Evolutionary conservation across 2,888 invertebrate genomes (phyloP), one percentile per base, ranked within the genome.

Genomic region (Melitaea athalia): DNA sequence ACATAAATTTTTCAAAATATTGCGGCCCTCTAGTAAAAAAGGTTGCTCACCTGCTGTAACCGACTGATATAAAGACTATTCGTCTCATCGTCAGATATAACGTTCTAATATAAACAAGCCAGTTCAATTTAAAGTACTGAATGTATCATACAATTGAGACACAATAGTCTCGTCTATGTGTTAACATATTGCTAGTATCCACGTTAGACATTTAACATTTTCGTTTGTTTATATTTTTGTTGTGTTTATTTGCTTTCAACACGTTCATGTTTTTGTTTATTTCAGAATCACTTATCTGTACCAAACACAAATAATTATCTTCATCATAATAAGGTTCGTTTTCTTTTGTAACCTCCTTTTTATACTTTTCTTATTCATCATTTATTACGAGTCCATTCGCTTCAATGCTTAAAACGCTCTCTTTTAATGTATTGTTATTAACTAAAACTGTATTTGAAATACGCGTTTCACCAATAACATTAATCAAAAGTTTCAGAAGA

Each of bases 261-360:
- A 91, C 90, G 84, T 86, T 86, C 88, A 88, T 71, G 61, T 73
- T 89, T 91, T 91, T 94, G 94, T 94, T 94, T 96, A 95, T 96
- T 96, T 93, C 96, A 96, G 96, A 96, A 95, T 94, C 96, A 96
- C 95, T 96, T 96, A 95, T 95, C 95, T 95, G 96, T 96, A 94
- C 96, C 96, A 94, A 95, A 95, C 95, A 95, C 95, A 94, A 95
- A 95, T 95, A 96, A 95, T 94, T 96, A 95, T 93, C 95, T 95
- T 85, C 96, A 95, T 93, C 95, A 95, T 91, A 95, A 94, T 93
- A 96, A 96, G 96, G 96, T 96, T 93, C 92, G 92, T 93, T 92
- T 89, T 87, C 87, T 91, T 89, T 86, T 88, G 85, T 91, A 87
- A 89, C 88, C 86, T 85, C 82, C 83, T 86, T 83, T 85, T 85